Evolutionary conservation across 2,888 invertebrate species (phyloP), one percentile per base, ranked within the genome.

Genomic region (Folsomia candida): DNA sequence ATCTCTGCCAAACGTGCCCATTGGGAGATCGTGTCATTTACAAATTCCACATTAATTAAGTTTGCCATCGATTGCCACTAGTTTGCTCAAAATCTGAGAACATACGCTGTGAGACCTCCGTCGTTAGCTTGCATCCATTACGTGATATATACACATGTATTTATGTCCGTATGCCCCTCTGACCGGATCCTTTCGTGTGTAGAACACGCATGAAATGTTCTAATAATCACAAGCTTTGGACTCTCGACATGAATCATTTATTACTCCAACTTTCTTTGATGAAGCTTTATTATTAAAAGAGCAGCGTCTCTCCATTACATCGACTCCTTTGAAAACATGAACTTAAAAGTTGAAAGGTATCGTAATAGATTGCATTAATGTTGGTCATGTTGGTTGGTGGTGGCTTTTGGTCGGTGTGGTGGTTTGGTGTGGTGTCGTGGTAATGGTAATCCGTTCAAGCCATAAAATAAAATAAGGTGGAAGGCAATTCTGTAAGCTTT

Each of bases 201-300:
- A 54, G 54, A 54, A 54, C 54, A 54, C 22, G 54, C 54, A 54
- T 54, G 54, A 54, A 54, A 54, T 54, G 20, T 54, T 22, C 6
- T 54, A 54, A n/a, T n/a, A n/a, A 54, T 54, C 54, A 54, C 54
- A 54, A 54, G 37, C 37, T 37, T 14, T 9, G 54, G n/a, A 54
- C 54, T n/a, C 20, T 14, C 54, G 6, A 26, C 67, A 67, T 67
- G 60, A 59, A 67, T 67, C 67, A 67, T 67, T 67, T 67, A 67
- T 67, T 67, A 66, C 58, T 61, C 9, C 22, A 28, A n/a, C 57
- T 67, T 54, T 67, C 59, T 37, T 9, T 68, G 68, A 60, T 61
- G 68, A 61, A 57, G 67, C 60, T 60, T 67, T 67, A 67, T 67
- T 67, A 67, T 67, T 59, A 67, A 26, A 59, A 54, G n/a, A 29